A percentile compares a stretch with the other conserved stretches of the same genome.
These are phyloP conservation scores for Heliconius himera DNA, from an alignment of 1,140 invertebrate species.

Conservation along the genomic window DNA sequence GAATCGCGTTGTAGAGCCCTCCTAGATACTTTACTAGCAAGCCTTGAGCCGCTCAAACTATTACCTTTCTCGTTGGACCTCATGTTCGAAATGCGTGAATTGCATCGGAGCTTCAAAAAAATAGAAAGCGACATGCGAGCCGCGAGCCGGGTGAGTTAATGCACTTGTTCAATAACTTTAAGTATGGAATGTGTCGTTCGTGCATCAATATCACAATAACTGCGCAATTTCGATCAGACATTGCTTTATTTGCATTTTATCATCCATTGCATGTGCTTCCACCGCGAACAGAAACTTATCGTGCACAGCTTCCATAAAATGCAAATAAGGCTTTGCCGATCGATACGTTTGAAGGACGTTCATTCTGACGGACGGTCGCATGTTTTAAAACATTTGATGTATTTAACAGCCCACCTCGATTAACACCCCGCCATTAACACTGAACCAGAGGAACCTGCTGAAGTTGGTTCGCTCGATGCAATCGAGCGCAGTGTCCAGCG, in stretches of 20 bases:
- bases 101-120: conserved; percentile 89
- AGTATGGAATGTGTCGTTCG: conserved; percentile 47
- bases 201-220: conserved; percentile 54
- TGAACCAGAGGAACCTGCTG: conserved; percentile 82
- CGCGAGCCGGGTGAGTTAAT: conserved; percentile 73
- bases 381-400: conserved; percentile 75
- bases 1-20: conserved; percentile 84
- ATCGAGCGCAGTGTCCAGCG: conserved; percentile 79
- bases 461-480: conserved; percentile 82
- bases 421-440: conserved; percentile 78
- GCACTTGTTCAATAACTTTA: conserved; percentile 6
- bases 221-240: conserved; percentile 59
- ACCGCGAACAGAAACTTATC: conserved; percentile 62
- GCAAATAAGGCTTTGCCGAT: conserved; percentile 70
- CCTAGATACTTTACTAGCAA: conserved; percentile 87
- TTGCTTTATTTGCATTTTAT: conserved; percentile 81
- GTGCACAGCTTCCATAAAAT: conserved; percentile 80
- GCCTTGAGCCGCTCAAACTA: conserved; percentile 88
- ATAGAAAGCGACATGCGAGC: conserved; percentile 83
- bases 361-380: conserved; percentile 57
- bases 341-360: conserved; percentile 49
- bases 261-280: conserved; percentile 78
- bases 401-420: conserved; percentile 80
- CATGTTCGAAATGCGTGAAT: conserved; percentile 89
- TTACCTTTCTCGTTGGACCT: conserved; percentile 91